Base-by-base conservation (phyloP, 2,888 invertebrate species). In the Lycocerus yunnanus region DNA sequence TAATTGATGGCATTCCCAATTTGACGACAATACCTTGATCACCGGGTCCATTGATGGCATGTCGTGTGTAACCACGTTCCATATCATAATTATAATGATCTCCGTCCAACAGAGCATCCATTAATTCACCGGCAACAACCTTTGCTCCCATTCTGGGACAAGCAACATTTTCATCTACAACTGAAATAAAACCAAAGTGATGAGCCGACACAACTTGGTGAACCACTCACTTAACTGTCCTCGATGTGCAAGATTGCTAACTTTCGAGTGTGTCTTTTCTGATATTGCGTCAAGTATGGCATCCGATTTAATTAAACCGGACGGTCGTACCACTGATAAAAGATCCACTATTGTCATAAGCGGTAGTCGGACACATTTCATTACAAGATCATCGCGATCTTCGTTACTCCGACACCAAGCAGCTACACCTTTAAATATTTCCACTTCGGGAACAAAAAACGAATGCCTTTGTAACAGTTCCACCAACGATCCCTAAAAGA, bases 381-480 rank as follows among this genome's bases (percentile, higher is more conserved):
- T 86, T 0, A 84, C 86, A 68, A 83, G 77, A 81, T 86, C 86
- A 73, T 85, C 80, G 16, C 77, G 79, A 74, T 86, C 87, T 27
- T 92, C 91, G 88, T 97, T 97, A 21, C 92, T 91, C 80, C 91
- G 92, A 81, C 94, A 93, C 98, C 98, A 99, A 73, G 89, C 90
- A 85, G 93, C 91, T 0, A 98, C 95, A 0, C 97, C 95, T 82
- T 92, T 90, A 88, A 99, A 99, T 79, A 99, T 98, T 82, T 97
- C 95, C 58, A 96, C 95, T 88, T 99, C 99, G 0, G 95, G 93
- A 0, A 97, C 98, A 89, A 95, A 99, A 88, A 99, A 99, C 8
- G 98, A 98, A 87, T 99, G 96, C 68, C 98, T 90, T 68, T 93
- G 92, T 27, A 99, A 89, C 9, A 99, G 90, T 84, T 96, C 95